A percentile compares a stretch with the other conserved stretches of the same genome.
Evolutionary conservation across 1,140 invertebrate genomes (phyloP).

Genomic region (Zophobas morio): DNA sequence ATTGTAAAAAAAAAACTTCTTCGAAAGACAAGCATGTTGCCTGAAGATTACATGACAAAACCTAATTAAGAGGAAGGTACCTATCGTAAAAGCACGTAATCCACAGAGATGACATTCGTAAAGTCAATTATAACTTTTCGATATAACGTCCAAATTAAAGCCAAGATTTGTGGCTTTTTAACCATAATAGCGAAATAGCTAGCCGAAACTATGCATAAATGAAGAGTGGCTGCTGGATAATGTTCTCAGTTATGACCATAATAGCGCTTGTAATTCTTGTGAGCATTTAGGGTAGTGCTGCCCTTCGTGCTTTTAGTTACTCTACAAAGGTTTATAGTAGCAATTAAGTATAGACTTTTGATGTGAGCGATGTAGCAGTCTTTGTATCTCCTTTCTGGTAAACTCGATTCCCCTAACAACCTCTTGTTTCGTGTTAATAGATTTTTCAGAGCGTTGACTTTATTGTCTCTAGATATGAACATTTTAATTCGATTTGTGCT

Average conservation of each 20-base stretch:
- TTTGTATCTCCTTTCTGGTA: slow-evolving; percentile 29
- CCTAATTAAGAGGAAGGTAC: no score
- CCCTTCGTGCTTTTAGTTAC: slow-evolving; percentile 37
- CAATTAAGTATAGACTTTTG: slow-evolving; percentile 42
- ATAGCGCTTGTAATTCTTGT: slow-evolving; percentile 41
- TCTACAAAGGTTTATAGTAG: slow-evolving; percentile 39
- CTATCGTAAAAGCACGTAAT: no score
- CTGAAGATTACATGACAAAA: no score
- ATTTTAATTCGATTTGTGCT: slow-evolving; percentile 30
- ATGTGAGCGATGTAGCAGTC: slow-evolving; percentile 21
- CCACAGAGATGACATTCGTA: neutral
- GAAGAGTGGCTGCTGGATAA: slow-evolving; percentile 36
- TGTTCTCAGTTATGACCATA: slow-evolving; percentile 39
- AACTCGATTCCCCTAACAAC: neutral
- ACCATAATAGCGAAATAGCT: slow-evolving; percentile 29
- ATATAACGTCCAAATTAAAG: slow-evolving; percentile 21
- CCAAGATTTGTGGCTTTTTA: slow-evolving; percentile 30
- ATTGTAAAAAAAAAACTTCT: neutral
- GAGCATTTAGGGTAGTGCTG: slow-evolving; percentile 33
- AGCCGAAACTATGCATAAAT: slow-evolving; percentile 40
- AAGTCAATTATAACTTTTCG: neutral
- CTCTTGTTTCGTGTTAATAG: neutral
- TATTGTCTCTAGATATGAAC: slow-evolving; percentile 1
- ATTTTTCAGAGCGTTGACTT: neutral
- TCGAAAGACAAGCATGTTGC: no score